Percentiles rank a stretch among this genome's conserved stretches.
These are phyloP conservation scores for Cremastinae sp. DNA, from an alignment of 2,888 invertebrate species.

Conservation along the genomic window DNA sequence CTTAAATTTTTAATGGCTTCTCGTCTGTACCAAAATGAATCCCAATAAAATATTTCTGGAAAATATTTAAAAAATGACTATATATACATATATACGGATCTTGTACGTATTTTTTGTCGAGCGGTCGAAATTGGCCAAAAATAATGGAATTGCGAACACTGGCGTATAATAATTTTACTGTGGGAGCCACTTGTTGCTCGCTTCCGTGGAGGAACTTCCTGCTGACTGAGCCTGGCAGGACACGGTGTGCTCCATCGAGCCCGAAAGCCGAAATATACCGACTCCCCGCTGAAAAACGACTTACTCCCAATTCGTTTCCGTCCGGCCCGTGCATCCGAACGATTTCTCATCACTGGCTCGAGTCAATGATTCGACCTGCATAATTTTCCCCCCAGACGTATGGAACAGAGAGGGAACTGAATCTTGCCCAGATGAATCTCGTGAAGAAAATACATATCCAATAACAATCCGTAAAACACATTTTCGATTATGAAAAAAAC, in stretches of 20 bases:
- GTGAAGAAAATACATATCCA: too few relatives aligned
- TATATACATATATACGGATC: too few relatives aligned
- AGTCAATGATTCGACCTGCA: slow-evolving; percentile 2
- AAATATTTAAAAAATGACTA: too few relatives aligned
- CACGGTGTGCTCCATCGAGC: slow-evolving; percentile 73
- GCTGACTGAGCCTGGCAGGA: slow-evolving; percentile 73
- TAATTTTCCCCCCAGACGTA: neutral
- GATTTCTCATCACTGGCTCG: slow-evolving; percentile 18
- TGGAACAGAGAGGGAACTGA: neutral
- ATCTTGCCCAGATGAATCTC: too few relatives aligned
- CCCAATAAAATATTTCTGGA: too few relatives aligned
- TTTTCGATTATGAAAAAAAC: too few relatives aligned
- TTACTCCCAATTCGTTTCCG: slow-evolving; percentile 58
- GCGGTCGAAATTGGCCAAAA: neutral
- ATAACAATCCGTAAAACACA: too few relatives aligned
- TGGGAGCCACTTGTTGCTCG: slow-evolving; percentile 78
- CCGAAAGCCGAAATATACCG: slow-evolving; percentile 73
- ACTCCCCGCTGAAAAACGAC: slow-evolving; percentile 65
- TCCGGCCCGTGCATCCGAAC: slow-evolving; percentile 56
- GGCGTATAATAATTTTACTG: slow-evolving; percentile 64
- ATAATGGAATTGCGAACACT: neutral
- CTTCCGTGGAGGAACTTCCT: slow-evolving; percentile 70
- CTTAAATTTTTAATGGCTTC: too few relatives aligned
- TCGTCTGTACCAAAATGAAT: too few relatives aligned
- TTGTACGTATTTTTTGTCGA: too few relatives aligned